Evolutionary conservation across 1,140 invertebrate species (phyloP).

Genomic region (Aphis gossypii): DNA sequence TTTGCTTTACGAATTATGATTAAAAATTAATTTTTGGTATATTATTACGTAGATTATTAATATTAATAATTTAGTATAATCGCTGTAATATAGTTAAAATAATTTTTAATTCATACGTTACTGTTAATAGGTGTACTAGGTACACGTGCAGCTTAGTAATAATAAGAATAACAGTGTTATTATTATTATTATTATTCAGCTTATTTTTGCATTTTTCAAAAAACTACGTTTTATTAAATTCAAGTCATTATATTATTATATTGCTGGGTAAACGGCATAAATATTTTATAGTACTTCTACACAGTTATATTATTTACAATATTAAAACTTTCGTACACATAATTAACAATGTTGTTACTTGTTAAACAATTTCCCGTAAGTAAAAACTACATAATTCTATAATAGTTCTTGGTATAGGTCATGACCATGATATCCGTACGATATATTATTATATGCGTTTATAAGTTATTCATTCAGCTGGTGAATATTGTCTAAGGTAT

Average conservation of each 20-base stretch:
- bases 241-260: not conserved
- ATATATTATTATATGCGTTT: not conserved
- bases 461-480: not conserved
- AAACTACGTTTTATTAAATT: not conserved
- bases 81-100: not conserved
- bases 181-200: not conserved
- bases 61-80: not conserved
- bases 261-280: too few species aligned
- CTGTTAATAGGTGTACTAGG: not conserved
- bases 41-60: not conserved
- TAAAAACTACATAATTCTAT: not conserved
- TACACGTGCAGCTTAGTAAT: not conserved
- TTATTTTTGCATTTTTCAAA: not conserved
- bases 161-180: too few species aligned
- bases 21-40: conserved; percentile 6
- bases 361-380: not conserved
- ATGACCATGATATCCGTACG: not conserved
- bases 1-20: not conserved
- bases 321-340: too few species aligned
- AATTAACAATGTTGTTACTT: not conserved
- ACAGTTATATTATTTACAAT: too few species aligned
- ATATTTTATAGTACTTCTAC: not conserved
- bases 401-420: conserved; percentile 33
- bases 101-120: not conserved
- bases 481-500: not conserved